Base-by-base conservation (phyloP, 2,797 vertebrate genomes). In the Melanogrammus aeglefinus region DNA sequence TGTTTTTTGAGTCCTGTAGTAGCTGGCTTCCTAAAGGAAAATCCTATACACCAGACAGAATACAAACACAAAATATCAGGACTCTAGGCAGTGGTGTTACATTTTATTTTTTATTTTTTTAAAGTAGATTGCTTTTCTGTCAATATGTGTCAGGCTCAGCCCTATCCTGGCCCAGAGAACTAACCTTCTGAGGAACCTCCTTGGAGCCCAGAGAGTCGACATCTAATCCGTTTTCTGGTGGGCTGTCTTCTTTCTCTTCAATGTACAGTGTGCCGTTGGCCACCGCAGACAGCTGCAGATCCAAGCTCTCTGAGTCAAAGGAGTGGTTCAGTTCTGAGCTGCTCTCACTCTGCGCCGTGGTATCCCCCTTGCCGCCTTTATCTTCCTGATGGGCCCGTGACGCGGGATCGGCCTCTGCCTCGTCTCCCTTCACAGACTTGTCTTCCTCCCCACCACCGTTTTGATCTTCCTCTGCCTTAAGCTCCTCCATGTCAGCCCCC, bases 221-320 rank as follows among this genome's bases (percentile, higher is more conserved):
- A 1, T 88, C 88, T 84, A 90, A 75, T 36, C 82, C 82, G 0
- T 81, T 91, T 36, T 82, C 14, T 76, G 80, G 87, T 0, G 73
- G 76, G 78, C 51, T 78, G 79, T 85, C 81, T 0, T 80, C 79
- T 3, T 21, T 21, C 10, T 92, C 91, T 1, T 91, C 86, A 0
- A 92, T 89, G 84, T 91, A 88, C 84, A 92, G 88, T 0, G 79
- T 81, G 41, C 74, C 33, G 33, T 77, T 57, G 29, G 81, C 83
- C 6, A 29, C 85, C 6, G 85, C 86, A 18, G 84, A 79, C 73
- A 91, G 87, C 84, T 91, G 87, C 2, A 84, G 79, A 6, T 93
- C 92, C 86, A 92, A 57, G 57, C 92, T 93, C 83, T 80, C 88
- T 0, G 91, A 91, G 44, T 92, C 90, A 51, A 41, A 77, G 9